Evolutionary conservation across 2,888 invertebrate genomes (phyloP).

Genomic region (Eupithecia inturbata): DNA sequence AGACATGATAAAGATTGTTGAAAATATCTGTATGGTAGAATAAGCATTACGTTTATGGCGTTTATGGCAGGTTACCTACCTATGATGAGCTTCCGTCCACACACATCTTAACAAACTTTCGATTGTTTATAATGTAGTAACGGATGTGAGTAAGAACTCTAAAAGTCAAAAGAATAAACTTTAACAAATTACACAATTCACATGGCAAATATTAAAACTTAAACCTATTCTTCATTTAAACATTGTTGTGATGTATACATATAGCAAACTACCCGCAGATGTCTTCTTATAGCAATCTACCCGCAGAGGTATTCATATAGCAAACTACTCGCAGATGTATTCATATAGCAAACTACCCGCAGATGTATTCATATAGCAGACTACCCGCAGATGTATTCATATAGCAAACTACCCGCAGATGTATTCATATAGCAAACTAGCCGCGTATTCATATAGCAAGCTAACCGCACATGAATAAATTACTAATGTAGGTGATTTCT

Average conservation of each 20-base stretch:
- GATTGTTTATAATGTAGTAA: not conserved
- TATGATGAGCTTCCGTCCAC: not conserved
- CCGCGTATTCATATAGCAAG: too few relatives aligned
- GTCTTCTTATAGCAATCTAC: not conserved
- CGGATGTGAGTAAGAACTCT: not conserved
- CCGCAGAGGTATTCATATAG: too few relatives aligned
- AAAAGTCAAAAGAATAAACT: not conserved
- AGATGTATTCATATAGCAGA: not conserved
- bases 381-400: too few relatives aligned
- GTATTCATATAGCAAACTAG: too few relatives aligned
- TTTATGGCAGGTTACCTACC: too few relatives aligned
- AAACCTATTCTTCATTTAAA: not conserved
- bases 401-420: too few relatives aligned
- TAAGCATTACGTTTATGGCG: not conserved
- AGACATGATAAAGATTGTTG: not conserved
- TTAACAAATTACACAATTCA: not conserved
- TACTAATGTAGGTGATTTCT: not conserved
- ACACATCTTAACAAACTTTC: too few relatives aligned
- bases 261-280: too few relatives aligned
- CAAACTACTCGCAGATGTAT: too few relatives aligned
- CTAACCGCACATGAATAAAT: not conserved
- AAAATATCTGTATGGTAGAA: not conserved
- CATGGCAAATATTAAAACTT: not conserved
- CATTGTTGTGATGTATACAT: not conserved
- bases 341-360: not conserved